Conservation (phyloP, 2,888 invertebrate species). For the Leuctra nigra region DNA sequence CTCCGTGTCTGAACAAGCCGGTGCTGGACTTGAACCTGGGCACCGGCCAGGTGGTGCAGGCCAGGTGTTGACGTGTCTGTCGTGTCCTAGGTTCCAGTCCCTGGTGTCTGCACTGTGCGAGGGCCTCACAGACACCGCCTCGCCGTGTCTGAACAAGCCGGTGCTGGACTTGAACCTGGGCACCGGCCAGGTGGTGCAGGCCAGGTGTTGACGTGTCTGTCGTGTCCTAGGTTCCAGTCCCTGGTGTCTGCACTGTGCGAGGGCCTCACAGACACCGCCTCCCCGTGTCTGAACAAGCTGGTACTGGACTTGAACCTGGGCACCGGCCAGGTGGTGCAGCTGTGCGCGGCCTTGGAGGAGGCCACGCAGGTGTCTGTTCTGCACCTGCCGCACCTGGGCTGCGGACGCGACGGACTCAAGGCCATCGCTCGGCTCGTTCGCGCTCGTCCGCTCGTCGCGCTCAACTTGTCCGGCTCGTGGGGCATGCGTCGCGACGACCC, state of each 20-base stretch:
- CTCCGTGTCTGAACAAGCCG: conserved; percentile 42
- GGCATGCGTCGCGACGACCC: conserved; percentile 44
- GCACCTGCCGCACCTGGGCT: conserved; percentile 48
- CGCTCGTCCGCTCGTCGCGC: conserved; percentile 43
- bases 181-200: conserved; percentile 46
- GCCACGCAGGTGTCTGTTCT: conserved; percentile 46
- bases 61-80: no score
- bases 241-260: conserved; percentile 47
- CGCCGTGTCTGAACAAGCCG: conserved; percentile 42
- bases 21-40: conserved; percentile 49
- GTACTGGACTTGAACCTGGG: conserved; percentile 49
- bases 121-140: conserved; percentile 35
- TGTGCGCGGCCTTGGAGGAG: conserved; percentile 45
- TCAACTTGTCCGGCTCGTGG: conserved; percentile 48
- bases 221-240: conserved; percentile 42
- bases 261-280: conserved; percentile 35
- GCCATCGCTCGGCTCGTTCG: conserved; percentile 45
- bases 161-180: conserved; percentile 49
- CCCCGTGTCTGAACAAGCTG: conserved; percentile 42
- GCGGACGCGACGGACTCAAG: conserved; percentile 47
- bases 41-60: conserved; percentile 46
- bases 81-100: conserved; percentile 42
- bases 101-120: conserved; percentile 47
- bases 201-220: no score
- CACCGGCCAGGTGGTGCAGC: conserved; percentile 46